Conservation (phyloP, 2,797 vertebrate genomes). For the Thalassophryne amazonica region DNA sequence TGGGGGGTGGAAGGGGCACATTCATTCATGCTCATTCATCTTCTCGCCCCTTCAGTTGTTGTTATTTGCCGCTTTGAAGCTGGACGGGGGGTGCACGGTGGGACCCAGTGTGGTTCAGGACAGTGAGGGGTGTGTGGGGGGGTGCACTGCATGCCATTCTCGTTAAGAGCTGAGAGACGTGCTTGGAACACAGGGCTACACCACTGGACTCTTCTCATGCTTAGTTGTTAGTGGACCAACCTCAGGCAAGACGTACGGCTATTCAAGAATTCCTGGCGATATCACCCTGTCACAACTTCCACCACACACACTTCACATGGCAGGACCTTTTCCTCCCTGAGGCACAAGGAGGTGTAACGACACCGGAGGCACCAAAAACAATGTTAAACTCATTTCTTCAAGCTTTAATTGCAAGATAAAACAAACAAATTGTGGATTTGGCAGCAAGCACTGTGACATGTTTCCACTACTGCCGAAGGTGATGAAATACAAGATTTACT, state of each 20-base stretch:
- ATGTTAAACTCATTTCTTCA: constrained; percentile 26
- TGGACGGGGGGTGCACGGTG: constrained; percentile 55
- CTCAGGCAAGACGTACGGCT: constrained; percentile 7
- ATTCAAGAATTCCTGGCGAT: constrained; percentile 6
- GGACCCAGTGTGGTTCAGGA: constrained; percentile 61
- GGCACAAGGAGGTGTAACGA: constrained; percentile 6
- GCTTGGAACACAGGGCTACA: constrained; percentile 48
- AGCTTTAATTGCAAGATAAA: constrained; percentile 34
- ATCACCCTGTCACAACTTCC: neutral
- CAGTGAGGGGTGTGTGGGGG: constrained; percentile 63
- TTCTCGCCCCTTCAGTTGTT: constrained; percentile 67
- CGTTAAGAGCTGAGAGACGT: constrained; percentile 62
- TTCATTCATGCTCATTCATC: constrained; percentile 78
- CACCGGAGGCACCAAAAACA: constrained; percentile 26
- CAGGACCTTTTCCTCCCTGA: constrained; percentile 1
- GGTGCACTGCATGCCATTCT: constrained; percentile 66
- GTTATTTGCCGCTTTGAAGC: constrained; percentile 75
- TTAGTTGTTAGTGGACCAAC: constrained; percentile 35
- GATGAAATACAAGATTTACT: constrained; percentile 66
- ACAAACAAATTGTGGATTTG: constrained; percentile 35
- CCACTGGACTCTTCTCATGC: constrained; percentile 48
- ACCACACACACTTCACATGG: neutral
- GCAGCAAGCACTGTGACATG: constrained; percentile 3
- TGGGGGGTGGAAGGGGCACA: constrained; percentile 42
- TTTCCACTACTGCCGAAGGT: constrained; percentile 31